Percentiles rank a stretch among this genome's conserved stretches.
phyloP scores from a whole-genome alignment of 2,797 vertebrate genomes.

The Falco peregrinus region DNA sequence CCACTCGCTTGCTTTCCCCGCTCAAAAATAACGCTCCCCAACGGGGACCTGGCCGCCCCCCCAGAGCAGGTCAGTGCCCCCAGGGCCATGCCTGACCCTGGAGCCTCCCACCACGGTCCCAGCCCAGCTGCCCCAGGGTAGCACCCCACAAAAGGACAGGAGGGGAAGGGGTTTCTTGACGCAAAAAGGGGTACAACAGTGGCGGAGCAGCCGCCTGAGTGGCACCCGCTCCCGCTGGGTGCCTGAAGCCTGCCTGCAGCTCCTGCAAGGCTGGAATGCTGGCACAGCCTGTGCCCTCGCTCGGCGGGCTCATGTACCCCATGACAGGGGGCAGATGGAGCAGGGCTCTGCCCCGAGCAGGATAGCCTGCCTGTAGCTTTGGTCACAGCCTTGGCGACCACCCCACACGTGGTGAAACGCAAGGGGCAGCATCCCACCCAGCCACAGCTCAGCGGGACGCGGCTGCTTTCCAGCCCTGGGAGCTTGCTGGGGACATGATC shows the following conservation, averaged over 20 bases:
- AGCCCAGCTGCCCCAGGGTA: accelerated
- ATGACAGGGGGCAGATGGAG: accelerated
- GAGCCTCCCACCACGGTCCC: not conserved
- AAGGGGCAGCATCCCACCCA: not conserved
- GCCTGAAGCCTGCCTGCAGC: not conserved
- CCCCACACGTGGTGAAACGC: accelerated
- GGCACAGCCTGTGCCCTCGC: accelerated
- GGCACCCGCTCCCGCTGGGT: accelerated
- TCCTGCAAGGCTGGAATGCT: not conserved
- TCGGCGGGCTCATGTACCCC: not conserved
- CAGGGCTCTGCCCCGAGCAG: accelerated
- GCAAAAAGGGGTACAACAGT: accelerated
- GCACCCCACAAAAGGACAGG: not conserved
- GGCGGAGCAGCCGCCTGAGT: accelerated
- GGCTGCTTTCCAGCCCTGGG: not conserved
- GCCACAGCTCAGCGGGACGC: accelerated
- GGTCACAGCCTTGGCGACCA: not conserved
- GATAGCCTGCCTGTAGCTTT: not conserved
- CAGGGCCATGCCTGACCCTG: not conserved
- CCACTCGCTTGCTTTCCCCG: not conserved
- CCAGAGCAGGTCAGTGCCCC: not conserved
- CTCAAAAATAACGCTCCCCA: accelerated
- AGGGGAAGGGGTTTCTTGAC: not conserved
- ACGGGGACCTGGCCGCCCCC: not conserved
- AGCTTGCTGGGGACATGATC: not conserved